Conservation (phyloP, 30 jellyfish, hydroid and myxozoan species). For the Rhopilema esculentum region DNA sequence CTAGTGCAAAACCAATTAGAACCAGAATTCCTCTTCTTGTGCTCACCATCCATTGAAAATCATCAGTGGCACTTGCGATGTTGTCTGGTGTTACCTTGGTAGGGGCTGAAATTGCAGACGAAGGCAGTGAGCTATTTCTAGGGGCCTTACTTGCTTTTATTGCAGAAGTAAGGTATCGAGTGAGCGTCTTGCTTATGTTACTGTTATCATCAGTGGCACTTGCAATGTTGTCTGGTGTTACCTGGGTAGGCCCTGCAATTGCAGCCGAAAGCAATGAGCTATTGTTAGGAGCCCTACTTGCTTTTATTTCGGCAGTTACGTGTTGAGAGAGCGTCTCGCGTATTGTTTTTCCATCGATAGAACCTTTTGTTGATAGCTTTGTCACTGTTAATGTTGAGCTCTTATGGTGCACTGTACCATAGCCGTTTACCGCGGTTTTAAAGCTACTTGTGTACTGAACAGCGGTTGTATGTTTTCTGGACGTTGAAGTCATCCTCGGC, state of each 20-base stretch:
- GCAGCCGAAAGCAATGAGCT: too few species aligned
- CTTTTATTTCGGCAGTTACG: too few species aligned
- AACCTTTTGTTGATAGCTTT: too few species aligned
- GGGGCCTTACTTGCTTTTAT: not conserved
- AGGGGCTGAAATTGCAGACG: not conserved
- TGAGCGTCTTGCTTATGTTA: not conserved
- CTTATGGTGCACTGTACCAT: too few species aligned
- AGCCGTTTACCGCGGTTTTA: too few species aligned
- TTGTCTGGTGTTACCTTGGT: not conserved
- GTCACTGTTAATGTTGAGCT: too few species aligned
- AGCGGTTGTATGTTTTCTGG: too few species aligned
- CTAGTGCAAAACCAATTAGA: constrained; percentile 1
- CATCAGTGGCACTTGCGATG: not conserved
- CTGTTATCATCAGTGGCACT: not conserved
- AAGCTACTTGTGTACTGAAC: too few species aligned
- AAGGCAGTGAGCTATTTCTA: not conserved
- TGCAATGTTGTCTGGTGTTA: not conserved
- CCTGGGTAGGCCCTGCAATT: not conserved
- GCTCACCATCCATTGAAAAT: constrained; percentile 13
- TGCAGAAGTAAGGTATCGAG: not conserved
- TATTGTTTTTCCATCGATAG: too few species aligned
- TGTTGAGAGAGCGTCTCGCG: too few species aligned
- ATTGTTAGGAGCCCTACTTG: too few species aligned
- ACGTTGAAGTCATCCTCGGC: too few species aligned
- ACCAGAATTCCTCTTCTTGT: constrained; percentile 6